Percentiles rank a stretch among this genome's conserved stretches.
These are phyloP conservation scores for Drosophila anomelani DNA, from an alignment of 2,888 invertebrate species.

Conservation along the genomic window DNA sequence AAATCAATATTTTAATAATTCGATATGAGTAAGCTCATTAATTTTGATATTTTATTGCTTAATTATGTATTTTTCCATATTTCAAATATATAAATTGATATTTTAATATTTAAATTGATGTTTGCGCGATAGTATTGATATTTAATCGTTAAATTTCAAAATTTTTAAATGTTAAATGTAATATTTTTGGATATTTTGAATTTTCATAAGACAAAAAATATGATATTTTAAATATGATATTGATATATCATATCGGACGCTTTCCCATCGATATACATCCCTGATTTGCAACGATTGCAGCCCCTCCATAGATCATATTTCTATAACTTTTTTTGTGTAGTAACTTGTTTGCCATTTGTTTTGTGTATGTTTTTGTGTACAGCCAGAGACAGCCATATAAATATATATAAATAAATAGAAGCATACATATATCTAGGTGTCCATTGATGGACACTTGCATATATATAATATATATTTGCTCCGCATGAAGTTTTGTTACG, in stretches of 20 bases:
- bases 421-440: background rate
- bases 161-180: background rate
- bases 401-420: background rate
- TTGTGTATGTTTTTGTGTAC: conserved; percentile 30
- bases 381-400: conserved; percentile 35
- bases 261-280: conserved; percentile 1
- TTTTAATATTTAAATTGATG: background rate
- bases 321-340: conserved; percentile 33
- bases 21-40: background rate
- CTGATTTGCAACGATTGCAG: background rate
- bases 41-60: background rate
- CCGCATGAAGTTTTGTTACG: conserved; percentile 24
- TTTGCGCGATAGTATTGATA: background rate
- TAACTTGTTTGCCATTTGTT: conserved; percentile 51
- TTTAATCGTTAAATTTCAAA: background rate
- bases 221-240: background rate
- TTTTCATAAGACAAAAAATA: no score
- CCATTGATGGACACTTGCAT: background rate
- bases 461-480: background rate
- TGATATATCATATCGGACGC: background rate
- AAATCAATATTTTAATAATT: background rate
- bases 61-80: background rate
- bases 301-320: conserved; percentile 9
- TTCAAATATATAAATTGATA: background rate
- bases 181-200: background rate